These are phyloP conservation scores for Pachycephus smyrnensis DNA, from an alignment of 2,888 invertebrate genomes.

Conservation along the genomic window DNA sequence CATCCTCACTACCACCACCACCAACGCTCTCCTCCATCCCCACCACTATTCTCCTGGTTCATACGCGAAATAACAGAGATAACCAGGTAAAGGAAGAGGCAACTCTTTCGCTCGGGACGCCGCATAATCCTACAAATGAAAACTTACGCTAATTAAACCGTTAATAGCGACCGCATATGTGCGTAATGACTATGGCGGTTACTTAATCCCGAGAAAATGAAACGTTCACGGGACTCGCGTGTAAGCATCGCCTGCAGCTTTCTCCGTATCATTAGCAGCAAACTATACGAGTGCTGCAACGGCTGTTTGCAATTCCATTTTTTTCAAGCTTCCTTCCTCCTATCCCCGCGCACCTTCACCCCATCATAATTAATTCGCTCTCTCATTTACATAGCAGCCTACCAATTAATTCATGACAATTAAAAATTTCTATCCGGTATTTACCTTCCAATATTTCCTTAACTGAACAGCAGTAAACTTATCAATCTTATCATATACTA, in stretches of 20 bases:
- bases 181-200: slow-evolving; percentile 56
- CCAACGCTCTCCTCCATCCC: slow-evolving; percentile 41
- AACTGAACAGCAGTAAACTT: not conserved
- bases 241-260: slow-evolving; percentile 40
- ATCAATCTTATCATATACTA: not conserved
- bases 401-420: not conserved
- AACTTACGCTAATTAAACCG: slow-evolving; percentile 66
- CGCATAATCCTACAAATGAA: slow-evolving; percentile 62
- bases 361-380: not conserved
- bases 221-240: slow-evolving; percentile 52
- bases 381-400: not conserved
- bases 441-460: not conserved
- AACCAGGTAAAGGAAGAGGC: not conserved
- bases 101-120: slow-evolving; percentile 8
- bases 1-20: slow-evolving; percentile 39
- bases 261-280: slow-evolving; percentile 13
- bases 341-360: not conserved
- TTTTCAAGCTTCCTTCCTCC: not conserved
- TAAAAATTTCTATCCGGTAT: not conserved
- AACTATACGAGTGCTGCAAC: not conserved
- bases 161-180: slow-evolving; percentile 62
- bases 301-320: not conserved
- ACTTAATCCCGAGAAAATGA: slow-evolving; percentile 65
- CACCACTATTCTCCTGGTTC: no score
- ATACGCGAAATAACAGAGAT: not conserved